Conservation (phyloP, 2,797 vertebrate species). For the Malurus splendens region DNA sequence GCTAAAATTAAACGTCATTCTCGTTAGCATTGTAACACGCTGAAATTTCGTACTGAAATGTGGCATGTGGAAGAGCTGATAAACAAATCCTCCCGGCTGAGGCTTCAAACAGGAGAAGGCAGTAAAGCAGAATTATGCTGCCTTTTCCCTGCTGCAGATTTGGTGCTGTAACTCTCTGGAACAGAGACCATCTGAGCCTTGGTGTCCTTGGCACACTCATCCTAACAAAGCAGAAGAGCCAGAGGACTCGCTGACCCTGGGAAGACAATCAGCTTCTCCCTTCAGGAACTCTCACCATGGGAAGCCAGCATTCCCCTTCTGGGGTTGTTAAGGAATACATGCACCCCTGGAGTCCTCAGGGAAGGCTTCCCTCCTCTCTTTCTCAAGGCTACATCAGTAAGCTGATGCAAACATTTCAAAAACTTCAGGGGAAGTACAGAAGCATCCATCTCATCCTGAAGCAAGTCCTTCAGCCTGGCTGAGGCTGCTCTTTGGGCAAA, state of each 20-base stretch:
- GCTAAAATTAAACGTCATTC: constrained; percentile 29
- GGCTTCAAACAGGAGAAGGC: neutral
- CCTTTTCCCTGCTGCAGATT: neutral
- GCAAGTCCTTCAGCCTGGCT: neutral
- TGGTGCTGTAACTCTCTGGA: neutral
- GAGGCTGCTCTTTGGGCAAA: neutral
- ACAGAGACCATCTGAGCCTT: neutral
- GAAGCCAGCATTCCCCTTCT: neutral
- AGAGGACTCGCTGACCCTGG: neutral
- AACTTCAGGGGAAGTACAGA: neutral
- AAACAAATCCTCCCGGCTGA: neutral
- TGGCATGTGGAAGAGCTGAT: neutral
- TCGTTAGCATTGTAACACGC: neutral
- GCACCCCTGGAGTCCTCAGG: neutral
- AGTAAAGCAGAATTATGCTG: neutral
- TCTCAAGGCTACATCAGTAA: neutral
- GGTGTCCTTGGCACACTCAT: neutral
- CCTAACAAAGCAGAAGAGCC: neutral
- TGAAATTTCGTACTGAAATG: neutral
- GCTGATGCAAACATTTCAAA: neutral
- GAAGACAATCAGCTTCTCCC: neutral
- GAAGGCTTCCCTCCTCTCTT: neutral
- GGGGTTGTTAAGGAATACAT: neutral
- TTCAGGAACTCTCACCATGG: neutral
- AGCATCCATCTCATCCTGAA: neutral